Base-by-base conservation (phyloP, 2,113 vertebrate genomes). In the Anhinga rufa region DNA sequence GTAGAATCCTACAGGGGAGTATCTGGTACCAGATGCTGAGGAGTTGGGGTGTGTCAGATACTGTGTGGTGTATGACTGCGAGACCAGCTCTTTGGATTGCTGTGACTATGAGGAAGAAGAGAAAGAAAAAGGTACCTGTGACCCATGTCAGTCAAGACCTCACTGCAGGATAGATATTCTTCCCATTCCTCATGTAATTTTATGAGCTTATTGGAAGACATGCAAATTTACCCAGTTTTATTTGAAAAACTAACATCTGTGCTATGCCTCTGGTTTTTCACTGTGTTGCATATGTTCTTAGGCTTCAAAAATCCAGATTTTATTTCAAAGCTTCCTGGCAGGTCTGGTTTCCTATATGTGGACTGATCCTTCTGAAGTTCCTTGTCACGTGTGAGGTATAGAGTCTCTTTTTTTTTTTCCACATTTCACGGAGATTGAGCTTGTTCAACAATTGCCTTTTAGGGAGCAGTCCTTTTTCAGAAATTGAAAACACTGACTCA, bases 41-140 rank as follows among this genome's bases (percentile, higher is more conserved):
- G 98, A 98, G 52, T 61, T 99, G 90, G 95, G 98, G 44, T 98
- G 97, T 31, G 98, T 99, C 97, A 97, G 93, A 9, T 97, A 98
- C 68, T 98, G 98, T 31, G 98, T 99, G 81, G 98, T 99, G 16
- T 99, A 99, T 18, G 99, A 99, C 69, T 92, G 86, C 4, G 92
- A 78, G 64, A 98, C 98, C 12, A 93, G 86, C 58, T 93, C 82
- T 17, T 55, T 98, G 81, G 88, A 97, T 29, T 52, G 3, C 79
- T 4, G 2, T 36, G 64, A 81, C 16, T 32, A 8, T 51, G 51
- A 86, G 6, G 69, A 95, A 4, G 26, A 95, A 72, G 49, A 87
- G 5, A 28, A 71, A 9, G 78, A 70, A 42, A 22, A 62, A 94
- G 96, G 97, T 97, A 97, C 0, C 4, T 26, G n/a, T 83, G 66